These are phyloP conservation scores for Ctenoplectra terminalis DNA, from an alignment of 1,140 invertebrate genomes.

Conservation along the genomic window DNA sequence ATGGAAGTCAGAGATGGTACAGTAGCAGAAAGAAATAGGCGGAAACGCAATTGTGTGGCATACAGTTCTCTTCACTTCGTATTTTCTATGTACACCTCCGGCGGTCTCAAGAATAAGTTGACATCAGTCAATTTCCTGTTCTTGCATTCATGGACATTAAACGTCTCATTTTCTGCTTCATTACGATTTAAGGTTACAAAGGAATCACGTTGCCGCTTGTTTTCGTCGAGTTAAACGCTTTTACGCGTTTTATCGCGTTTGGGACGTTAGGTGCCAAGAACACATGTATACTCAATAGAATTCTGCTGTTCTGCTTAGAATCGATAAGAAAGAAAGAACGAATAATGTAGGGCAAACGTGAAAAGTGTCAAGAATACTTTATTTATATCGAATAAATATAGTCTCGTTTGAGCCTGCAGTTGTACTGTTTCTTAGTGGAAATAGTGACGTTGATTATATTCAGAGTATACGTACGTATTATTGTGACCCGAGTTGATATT, in stretches of 20 bases:
- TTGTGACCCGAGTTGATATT: too few relatives aligned
- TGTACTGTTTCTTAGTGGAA: too few relatives aligned
- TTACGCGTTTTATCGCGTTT: not conserved
- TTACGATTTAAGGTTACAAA: not conserved
- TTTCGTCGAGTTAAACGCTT: not conserved
- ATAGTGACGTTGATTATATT: too few relatives aligned
- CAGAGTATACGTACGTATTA: too few relatives aligned
- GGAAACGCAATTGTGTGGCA: slow-evolving; percentile 49
- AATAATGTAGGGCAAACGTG: not conserved
- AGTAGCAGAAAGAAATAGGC: slow-evolving; percentile 43
- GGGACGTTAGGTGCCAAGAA: not conserved
- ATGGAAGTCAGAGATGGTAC: slow-evolving; percentile 45
- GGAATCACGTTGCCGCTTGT: not conserved
- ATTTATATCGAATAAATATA: too few relatives aligned
- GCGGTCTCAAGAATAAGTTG: slow-evolving; percentile 27
- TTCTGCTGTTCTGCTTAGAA: too few relatives aligned
- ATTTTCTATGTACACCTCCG: slow-evolving; percentile 22
- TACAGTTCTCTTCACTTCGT: slow-evolving; percentile 36
- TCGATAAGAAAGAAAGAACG: not conserved
- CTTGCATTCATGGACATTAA: slow-evolving; percentile 16
- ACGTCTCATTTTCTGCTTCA: not conserved
- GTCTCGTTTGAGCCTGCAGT: too few relatives aligned
- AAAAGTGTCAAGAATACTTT: too few relatives aligned
- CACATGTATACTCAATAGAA: not conserved
- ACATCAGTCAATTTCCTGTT: slow-evolving; percentile 41